Evolutionary conservation across 2,888 invertebrate genomes (phyloP).

Genomic region (Lasioglossum calceatum): DNA sequence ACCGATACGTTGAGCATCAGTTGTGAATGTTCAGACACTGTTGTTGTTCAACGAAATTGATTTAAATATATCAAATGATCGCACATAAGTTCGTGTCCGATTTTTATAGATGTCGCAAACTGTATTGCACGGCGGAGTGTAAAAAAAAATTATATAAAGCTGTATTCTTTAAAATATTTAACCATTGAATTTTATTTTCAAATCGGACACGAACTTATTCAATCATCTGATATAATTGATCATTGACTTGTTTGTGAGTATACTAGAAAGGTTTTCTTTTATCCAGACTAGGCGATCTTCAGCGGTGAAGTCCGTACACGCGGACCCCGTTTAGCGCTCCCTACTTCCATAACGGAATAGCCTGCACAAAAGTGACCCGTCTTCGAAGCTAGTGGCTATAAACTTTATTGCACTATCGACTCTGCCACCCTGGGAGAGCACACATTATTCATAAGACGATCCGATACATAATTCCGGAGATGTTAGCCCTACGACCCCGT

Average conservation of each 20-base stretch:
- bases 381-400: not conserved
- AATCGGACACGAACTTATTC: too few relatives aligned
- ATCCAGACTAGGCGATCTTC: not conserved
- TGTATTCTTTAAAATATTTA: too few relatives aligned
- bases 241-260: not conserved
- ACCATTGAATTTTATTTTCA: too few relatives aligned
- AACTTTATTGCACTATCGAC: not conserved
- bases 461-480: constrained; percentile 2
- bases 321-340: not conserved
- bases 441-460: constrained; percentile 14
- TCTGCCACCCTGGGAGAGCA: not conserved
- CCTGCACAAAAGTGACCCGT: not conserved
- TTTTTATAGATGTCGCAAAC: too few relatives aligned
- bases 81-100: too few relatives aligned
- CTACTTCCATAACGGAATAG: not conserved
- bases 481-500: not conserved
- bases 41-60: too few relatives aligned
- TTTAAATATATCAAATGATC: too few relatives aligned
- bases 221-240: too few relatives aligned
- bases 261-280: not conserved
- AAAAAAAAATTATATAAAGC: too few relatives aligned
- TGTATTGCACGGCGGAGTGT: too few relatives aligned
- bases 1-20: not conserved
- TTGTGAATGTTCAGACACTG: not conserved
- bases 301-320: not conserved